These are phyloP conservation scores for Brachyptera risi DNA, from an alignment of 2,888 invertebrate genomes.

Conservation along the genomic window DNA sequence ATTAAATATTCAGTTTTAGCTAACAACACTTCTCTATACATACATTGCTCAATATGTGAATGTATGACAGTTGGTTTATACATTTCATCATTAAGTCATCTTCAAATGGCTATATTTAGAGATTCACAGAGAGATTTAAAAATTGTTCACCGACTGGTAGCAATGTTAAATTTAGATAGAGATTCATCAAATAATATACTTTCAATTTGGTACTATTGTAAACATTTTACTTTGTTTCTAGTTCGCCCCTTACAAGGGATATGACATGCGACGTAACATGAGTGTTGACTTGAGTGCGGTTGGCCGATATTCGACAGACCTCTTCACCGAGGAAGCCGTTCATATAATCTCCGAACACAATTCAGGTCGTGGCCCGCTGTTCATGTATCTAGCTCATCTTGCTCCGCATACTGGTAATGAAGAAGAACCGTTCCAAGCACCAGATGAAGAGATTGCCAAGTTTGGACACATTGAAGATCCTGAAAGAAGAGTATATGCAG, in stretches of 20 bases:
- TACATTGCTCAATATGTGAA: no score
- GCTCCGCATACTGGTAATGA: conserved; percentile 66
- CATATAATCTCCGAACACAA: conserved; percentile 36
- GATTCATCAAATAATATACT: no score
- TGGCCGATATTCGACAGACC: conserved; percentile 31
- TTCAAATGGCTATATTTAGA: no score
- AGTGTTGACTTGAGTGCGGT: conserved; percentile 28
- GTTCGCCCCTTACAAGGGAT: conserved; percentile 31
- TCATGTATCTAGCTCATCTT: conserved; percentile 64
- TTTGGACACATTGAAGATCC: conserved; percentile 64
- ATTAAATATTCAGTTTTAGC: no score
- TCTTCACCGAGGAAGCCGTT: conserved; percentile 33
- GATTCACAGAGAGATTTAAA: no score
- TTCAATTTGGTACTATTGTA: no score
- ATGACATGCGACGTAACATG: conserved; percentile 34
- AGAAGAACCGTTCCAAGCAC: conserved; percentile 64
- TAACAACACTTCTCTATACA: no score
- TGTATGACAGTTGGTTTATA: no score
- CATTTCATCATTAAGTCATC: no score
- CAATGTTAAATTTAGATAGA: no score
- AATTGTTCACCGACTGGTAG: no score
- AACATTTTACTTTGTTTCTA: conserved; percentile 12
- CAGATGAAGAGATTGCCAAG: conserved; percentile 62
- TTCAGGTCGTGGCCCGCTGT: conserved; percentile 52
- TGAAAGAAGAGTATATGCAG: conserved; percentile 63